Percentiles rank a stretch among this genome's conserved stretches.
Evolutionary conservation across 2,113 vertebrate species (phyloP).

Genomic region (Silurus asotus): DNA sequence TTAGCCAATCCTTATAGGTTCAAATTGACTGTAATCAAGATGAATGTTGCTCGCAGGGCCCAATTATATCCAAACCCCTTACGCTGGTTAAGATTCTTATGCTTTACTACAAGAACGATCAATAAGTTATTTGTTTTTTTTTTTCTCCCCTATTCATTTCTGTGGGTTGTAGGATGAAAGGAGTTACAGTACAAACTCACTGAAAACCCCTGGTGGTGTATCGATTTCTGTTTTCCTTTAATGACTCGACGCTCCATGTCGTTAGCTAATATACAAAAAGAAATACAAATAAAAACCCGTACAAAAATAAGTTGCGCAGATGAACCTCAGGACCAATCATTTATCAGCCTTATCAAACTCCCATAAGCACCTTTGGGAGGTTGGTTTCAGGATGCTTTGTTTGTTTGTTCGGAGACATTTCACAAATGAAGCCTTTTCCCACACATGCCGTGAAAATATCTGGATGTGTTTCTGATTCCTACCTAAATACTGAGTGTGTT

Average conservation of each 20-base stretch:
- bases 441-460: not conserved
- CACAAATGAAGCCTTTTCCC: not conserved
- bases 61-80: conserved; percentile 61
- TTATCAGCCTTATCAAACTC: conserved; percentile 12
- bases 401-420: not conserved
- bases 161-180: conserved; percentile 20
- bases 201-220: conserved; percentile 38
- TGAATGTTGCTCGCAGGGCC: conserved; percentile 64
- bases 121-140: conserved; percentile 68
- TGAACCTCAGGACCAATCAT: conserved; percentile 21
- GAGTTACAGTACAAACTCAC: conserved; percentile 43
- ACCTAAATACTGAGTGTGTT: not conserved
- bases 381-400: not conserved
- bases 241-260: conserved; percentile 40
- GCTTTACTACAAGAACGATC: conserved; percentile 64
- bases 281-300: conserved; percentile 35
- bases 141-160: conserved; percentile 14
- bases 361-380: conserved; percentile 1
- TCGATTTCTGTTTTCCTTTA: conserved; percentile 58
- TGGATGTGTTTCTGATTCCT: not conserved
- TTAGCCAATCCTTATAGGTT: conserved; percentile 69
- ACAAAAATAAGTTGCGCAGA: conserved; percentile 22
- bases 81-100: conserved; percentile 58
- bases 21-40: conserved; percentile 72
- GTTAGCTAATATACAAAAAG: conserved; percentile 44